Conservation (phyloP, 2,888 invertebrate genomes). For the Lepas anatifera region DNA sequence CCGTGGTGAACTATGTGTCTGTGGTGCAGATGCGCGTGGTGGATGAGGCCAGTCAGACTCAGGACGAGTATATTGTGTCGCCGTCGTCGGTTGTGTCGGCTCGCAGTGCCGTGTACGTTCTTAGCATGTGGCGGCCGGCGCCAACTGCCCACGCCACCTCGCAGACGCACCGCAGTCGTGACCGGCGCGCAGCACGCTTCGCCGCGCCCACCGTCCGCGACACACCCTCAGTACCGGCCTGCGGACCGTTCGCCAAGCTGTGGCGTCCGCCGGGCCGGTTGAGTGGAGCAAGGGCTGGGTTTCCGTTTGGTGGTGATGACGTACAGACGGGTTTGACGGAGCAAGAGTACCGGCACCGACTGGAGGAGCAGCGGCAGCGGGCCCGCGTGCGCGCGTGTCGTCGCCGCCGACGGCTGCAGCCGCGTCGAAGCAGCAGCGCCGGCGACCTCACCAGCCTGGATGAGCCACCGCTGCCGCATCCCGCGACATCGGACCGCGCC, state of each 20-base stretch:
- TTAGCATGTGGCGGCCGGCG: not conserved
- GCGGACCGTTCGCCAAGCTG: constrained; percentile 8
- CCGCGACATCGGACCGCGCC: not conserved
- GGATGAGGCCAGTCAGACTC: not conserved
- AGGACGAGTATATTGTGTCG: not conserved
- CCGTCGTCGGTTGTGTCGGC: not conserved
- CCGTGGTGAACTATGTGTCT: not conserved
- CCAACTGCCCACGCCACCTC: not conserved
- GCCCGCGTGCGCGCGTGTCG: not conserved
- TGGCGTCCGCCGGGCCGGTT: not conserved
- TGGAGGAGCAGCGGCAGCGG: not conserved
- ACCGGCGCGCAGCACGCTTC: not conserved
- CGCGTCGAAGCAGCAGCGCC: not conserved
- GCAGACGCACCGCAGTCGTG: not conserved
- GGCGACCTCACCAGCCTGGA: not conserved
- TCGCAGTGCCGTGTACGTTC: not conserved
- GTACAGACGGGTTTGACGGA: not conserved
- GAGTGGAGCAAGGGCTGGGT: not conserved
- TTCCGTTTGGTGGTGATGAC: not conserved
- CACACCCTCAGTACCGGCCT: not conserved
- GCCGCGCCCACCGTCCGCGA: not conserved
- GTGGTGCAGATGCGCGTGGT: not conserved
- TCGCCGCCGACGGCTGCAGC: not conserved
- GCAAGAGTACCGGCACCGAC: not conserved
- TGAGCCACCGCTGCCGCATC: not conserved